Conservation (phyloP, 2,797 vertebrate species). For the Melanogrammus aeglefinus region DNA sequence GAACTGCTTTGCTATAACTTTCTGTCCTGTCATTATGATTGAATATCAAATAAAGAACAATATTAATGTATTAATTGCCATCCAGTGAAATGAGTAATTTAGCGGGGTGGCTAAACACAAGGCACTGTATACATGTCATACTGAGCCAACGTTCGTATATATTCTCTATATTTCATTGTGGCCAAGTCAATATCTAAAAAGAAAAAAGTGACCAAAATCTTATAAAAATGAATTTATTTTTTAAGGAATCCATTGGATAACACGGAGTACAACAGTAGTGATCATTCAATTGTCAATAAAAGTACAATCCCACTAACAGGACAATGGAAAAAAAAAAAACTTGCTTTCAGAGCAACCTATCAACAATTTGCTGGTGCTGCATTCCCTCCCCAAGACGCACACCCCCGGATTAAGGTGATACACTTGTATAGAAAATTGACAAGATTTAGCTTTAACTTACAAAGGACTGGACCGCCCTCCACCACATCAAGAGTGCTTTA, state of each 20-base stretch:
- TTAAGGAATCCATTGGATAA: slow-evolving; percentile 76
- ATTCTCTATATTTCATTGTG: background rate
- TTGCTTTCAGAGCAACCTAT: slow-evolving; percentile 65
- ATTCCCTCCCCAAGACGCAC: slow-evolving; percentile 30
- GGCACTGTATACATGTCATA: too few species aligned
- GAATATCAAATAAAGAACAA: too few species aligned
- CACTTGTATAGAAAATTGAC: slow-evolving; percentile 71
- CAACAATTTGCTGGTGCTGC: slow-evolving; percentile 75
- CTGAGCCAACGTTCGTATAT: too few species aligned
- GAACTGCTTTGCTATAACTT: too few species aligned
- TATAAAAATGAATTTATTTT: slow-evolving; percentile 76
- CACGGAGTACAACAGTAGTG: slow-evolving; percentile 79
- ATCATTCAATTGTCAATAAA: slow-evolving; percentile 72
- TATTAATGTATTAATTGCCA: too few species aligned
- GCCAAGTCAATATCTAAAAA: background rate
- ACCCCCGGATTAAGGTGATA: slow-evolving; percentile 54
- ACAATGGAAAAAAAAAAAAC: slow-evolving; percentile 53
- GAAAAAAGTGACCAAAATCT: slow-evolving; percentile 17
- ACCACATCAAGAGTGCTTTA: slow-evolving; percentile 37
- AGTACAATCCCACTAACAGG: slow-evolving; percentile 65
- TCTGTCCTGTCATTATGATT: too few species aligned
- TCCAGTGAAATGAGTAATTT: too few species aligned
- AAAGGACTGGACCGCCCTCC: slow-evolving; percentile 65
- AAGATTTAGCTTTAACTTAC: slow-evolving; percentile 67
- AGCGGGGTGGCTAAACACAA: too few species aligned